These are phyloP conservation scores for Lepilemur ruficaudatus DNA, from an alignment of 2,797 vertebrate genomes.

Conservation along the genomic window DNA sequence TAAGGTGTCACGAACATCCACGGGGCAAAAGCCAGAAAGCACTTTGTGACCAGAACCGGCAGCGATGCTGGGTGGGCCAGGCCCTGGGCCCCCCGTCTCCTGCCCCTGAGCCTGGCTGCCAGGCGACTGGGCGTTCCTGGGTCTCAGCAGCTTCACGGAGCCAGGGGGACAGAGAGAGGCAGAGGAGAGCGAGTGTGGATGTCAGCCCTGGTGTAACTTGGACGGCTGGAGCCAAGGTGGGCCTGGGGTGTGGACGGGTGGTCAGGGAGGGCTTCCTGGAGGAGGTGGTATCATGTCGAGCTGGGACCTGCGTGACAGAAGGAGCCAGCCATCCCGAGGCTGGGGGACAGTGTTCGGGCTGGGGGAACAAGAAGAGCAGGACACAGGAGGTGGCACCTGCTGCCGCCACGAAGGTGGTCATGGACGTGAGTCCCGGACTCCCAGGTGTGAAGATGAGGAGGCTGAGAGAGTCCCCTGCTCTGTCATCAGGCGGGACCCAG, in stretches of 20 bases:
- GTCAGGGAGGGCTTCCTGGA: background rate
- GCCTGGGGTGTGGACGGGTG: background rate
- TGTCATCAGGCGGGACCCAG: background rate
- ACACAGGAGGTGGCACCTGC: background rate
- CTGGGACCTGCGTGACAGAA: background rate
- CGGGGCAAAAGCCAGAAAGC: background rate
- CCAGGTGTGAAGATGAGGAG: background rate
- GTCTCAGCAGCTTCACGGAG: background rate
- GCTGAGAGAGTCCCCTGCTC: background rate
- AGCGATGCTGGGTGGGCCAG: background rate
- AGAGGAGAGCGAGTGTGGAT: no score
- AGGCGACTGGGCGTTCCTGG: background rate
- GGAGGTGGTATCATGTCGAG: background rate
- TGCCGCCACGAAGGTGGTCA: background rate
- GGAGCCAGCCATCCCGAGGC: no score
- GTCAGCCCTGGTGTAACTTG: fast-evolving
- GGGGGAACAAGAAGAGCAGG: background rate
- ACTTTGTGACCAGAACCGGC: background rate
- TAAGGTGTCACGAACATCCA: fast-evolving
- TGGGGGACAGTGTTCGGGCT: background rate
- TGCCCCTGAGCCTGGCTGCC: background rate
- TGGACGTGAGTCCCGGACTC: background rate
- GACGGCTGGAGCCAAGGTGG: background rate
- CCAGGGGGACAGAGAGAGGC: background rate
- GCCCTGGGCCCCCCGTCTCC: background rate